Evolutionary conservation across 2,113 vertebrate genomes (phyloP).

Genomic region (Talpa occidentalis): DNA sequence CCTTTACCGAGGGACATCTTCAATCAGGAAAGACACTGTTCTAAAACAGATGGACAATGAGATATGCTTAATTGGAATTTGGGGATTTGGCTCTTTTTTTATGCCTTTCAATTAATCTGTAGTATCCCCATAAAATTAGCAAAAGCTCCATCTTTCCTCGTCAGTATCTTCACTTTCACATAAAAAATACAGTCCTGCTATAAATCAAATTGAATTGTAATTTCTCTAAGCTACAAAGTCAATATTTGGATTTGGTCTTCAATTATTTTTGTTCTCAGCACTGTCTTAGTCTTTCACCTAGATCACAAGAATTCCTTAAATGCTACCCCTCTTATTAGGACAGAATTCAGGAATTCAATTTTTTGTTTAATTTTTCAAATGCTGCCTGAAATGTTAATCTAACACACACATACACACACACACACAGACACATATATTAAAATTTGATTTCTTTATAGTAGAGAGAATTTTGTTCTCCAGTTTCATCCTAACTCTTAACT

Average conservation of each 20-base stretch:
- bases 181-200: not conserved
- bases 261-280: not conserved
- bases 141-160: not conserved
- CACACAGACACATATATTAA: no score
- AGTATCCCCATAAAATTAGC: not conserved
- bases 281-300: not conserved
- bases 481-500: not conserved
- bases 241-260: not conserved
- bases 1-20: not conserved
- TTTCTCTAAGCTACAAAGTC: not conserved
- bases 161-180: conserved; percentile 1
- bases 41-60: not conserved
- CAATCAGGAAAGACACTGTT: not conserved
- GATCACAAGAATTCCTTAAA: not conserved
- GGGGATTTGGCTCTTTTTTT: not conserved
- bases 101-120: conserved; percentile 12
- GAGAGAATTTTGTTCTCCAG: not conserved
- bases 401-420: not conserved
- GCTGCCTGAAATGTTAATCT: not conserved
- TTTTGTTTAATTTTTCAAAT: not conserved
- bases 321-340: not conserved
- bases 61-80: not conserved
- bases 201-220: conserved; percentile 12
- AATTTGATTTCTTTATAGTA: not conserved
- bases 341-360: conserved; percentile 17